phyloP scores from a whole-genome alignment of 2,113 vertebrate species.

The Clarias batrachus region DNA sequence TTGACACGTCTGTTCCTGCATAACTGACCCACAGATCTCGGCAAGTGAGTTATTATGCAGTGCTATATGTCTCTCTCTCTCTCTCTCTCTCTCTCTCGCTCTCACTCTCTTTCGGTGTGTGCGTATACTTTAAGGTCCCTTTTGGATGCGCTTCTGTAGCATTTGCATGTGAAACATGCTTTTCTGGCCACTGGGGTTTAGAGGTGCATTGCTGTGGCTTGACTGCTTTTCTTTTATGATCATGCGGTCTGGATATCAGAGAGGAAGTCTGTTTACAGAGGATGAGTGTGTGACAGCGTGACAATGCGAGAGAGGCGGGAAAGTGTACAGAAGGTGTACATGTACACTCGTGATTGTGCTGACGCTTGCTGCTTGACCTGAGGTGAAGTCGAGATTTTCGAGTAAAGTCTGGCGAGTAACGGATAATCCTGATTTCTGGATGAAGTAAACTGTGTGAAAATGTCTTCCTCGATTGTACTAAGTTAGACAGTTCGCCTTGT shows the following conservation, averaged over 20 bases:
- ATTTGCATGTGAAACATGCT: conserved; percentile 98
- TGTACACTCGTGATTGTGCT: not conserved
- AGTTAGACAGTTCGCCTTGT: not conserved
- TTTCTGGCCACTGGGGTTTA: conserved; percentile 70
- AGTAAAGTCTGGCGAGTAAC: not conserved
- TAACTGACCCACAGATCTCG: conserved; percentile 97
- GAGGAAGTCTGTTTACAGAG: conserved; percentile 93
- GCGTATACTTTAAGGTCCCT: conserved; percentile 85
- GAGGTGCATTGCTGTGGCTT: conserved; percentile 90
- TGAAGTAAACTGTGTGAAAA: not conserved
- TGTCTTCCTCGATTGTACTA: not conserved
- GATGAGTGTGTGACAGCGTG: not conserved
- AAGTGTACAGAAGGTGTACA: not conserved
- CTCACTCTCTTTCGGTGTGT: not conserved
- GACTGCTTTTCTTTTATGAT: conserved; percentile 87
- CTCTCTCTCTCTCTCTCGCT: conserved; percentile 58
- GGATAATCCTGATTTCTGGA: not conserved
- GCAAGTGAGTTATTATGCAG: conserved; percentile 93
- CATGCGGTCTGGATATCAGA: conserved; percentile 81
- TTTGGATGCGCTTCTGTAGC: conserved; percentile 90
- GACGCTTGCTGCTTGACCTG: conserved; percentile 2
- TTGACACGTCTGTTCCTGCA: conserved; percentile 94
- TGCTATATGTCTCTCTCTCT: conserved; percentile 76
- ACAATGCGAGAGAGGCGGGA: not conserved
- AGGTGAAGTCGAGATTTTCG: not conserved